Base-by-base conservation (phyloP, 2,113 vertebrate genomes). In the Phyllostomus discolor region DNA sequence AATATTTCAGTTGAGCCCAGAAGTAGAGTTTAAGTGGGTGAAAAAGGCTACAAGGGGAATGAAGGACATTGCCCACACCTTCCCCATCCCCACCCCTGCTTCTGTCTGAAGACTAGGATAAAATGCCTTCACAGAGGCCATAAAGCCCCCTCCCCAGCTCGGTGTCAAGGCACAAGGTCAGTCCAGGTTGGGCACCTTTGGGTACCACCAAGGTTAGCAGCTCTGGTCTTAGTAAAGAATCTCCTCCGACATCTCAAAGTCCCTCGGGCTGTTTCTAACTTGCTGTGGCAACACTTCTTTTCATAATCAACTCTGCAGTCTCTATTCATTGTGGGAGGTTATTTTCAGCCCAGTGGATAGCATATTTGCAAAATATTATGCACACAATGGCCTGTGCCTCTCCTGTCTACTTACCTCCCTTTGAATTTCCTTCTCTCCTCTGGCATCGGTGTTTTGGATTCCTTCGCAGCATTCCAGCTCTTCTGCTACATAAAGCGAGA, bases 61-160 rank as follows among this genome's bases (percentile, higher is more conserved):
- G 20, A n/a, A 57, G 17, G 7, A 50, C 16, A 0, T 7, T 9
- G 6, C 20, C 22, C 4, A 7, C 9, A n/a, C 66, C 24, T 73
- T 1, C 10, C 4, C 4, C 16, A 14, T 5, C 50, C 31, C 12
- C 1, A 2, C 14, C 22, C 43, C 2, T 5, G 17, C n/a, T 46
- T 67, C 7, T 24, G 5, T 31, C 73, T 14, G 38, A 70, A 59
- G 33, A 22, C 7, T 17, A 9, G 28, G 48, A 8, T n/a, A 76
- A 67, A 33, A 16, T 7, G 2, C 31, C 35, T 83, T 76, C 31
- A 11, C 10, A 3, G 10, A 35, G 52, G 64, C 7, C 59, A 50
- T 2, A 31, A 41, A 75, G 70, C 28, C 7, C 50, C 11, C 80
- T 33, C 38, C 12, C 19, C 10, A 62, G 41, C 31, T 94, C 24